Conservation (phyloP, 2,797 vertebrate genomes). For the Sebastolobus alascanus region DNA sequence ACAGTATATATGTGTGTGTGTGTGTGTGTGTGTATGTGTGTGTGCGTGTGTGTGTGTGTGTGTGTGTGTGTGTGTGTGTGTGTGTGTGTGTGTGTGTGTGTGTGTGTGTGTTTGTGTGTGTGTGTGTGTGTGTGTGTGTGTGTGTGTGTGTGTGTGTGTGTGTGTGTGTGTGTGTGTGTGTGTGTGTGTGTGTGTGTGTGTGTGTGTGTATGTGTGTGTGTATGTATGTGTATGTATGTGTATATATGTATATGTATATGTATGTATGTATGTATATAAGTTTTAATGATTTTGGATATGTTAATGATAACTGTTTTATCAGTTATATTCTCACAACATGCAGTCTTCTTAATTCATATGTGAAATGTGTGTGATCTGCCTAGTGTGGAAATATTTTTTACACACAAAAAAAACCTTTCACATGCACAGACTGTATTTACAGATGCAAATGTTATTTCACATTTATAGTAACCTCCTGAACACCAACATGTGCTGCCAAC, state of each 20-base stretch:
- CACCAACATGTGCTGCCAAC: not conserved
- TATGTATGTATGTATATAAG: not conserved
- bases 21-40: too few relatives aligned
- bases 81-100: too few relatives aligned
- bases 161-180: too few relatives aligned
- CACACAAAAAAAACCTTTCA: not conserved
- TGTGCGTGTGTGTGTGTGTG: too few relatives aligned
- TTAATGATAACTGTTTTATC: not conserved
- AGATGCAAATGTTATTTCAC: not conserved
- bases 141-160: too few relatives aligned
- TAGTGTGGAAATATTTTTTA: not conserved
- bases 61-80: too few relatives aligned
- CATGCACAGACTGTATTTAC: not conserved
- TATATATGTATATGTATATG: not conserved
- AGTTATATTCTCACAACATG: not conserved
- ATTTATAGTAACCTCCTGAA: not conserved
- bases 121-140: too few relatives aligned
- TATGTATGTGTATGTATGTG: too few relatives aligned
- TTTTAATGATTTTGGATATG: not conserved
- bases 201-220: too few relatives aligned
- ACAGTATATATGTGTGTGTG: too few relatives aligned
- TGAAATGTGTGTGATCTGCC: not conserved
- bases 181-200: too few relatives aligned
- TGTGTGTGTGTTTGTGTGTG: too few relatives aligned
- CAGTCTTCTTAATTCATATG: not conserved